A percentile compares a stretch with the other conserved stretches of the same genome.
phyloP scores from a whole-genome alignment of 2,113 vertebrate genomes.

The Sigmodon hispidus region DNA sequence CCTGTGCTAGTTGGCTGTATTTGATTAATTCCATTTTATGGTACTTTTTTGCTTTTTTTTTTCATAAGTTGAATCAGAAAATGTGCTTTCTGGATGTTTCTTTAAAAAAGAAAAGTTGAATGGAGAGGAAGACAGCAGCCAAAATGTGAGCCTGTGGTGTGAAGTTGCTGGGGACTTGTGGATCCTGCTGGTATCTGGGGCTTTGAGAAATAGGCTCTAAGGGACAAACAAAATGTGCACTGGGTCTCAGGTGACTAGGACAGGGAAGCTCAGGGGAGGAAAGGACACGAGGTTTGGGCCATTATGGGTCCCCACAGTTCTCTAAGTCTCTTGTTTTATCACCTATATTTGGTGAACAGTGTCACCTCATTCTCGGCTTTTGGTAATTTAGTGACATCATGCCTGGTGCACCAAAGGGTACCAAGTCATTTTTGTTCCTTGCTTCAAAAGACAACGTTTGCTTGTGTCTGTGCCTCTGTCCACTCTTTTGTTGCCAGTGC shows the following conservation, averaged over 20 bases:
- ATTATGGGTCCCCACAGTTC: too few relatives aligned
- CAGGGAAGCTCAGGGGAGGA: neutral
- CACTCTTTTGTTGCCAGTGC: neutral
- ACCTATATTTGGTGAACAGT: neutral
- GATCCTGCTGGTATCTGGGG: neutral
- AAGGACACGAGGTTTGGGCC: neutral
- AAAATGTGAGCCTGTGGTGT: neutral
- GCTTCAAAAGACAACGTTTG: neutral
- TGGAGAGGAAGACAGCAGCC: neutral
- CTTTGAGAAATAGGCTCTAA: neutral
- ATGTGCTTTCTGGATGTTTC: constrained; percentile 9
- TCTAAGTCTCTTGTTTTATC: neutral
- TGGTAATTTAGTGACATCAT: neutral
- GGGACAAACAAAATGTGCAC: too few relatives aligned
- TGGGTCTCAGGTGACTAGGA: neutral
- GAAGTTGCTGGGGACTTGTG: neutral
- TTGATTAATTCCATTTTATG: neutral
- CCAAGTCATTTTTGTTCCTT: neutral
- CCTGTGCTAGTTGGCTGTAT: neutral
- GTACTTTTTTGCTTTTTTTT: neutral
- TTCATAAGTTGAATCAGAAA: constrained; percentile 6
- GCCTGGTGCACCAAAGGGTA: neutral
- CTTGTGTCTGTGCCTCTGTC: neutral
- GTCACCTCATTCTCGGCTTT: neutral
- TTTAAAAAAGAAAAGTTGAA: neutral